Evolutionary conservation across 2,888 invertebrate species (phyloP), one percentile per base, ranked within the genome.

Genomic region (Meghimatium bilineatum): DNA sequence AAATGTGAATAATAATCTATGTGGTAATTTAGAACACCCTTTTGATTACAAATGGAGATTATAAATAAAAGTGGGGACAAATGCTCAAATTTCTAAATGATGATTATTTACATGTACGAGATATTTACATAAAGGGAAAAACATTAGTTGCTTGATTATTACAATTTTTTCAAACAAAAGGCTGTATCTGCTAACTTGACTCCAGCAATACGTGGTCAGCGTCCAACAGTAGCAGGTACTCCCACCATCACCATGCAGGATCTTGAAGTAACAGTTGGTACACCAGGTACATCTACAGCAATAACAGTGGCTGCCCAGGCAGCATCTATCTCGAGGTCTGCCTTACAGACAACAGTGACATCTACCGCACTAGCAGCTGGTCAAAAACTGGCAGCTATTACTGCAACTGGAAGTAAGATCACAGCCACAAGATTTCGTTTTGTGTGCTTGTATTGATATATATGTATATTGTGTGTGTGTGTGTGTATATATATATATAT

Each of bases 301-400:
- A 23, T 88, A 85, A 49, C 89, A 81, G 76, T 86, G 82, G 86
- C 79, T 74, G 87, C 89, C 26, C 90, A 90, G 83, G 89, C 89
- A 34, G 83, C 87, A 76, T 89, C 88, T 78, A 87, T 87, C 23
- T 74, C 71, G 17, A 34, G 81, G 29, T 86, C 88, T 17, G 80
- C 88, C 14, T 83, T 87, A 56, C 88, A 87, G 79, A 80, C 88
- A 32, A 85, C 90, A 32, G 88, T 90, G 0, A 86, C 91, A 3
- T 88, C 90, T 3, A 88, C 89, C 26, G 88, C 90, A 44, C 89
- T 92, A n/a, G 88, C 90, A 5, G 89, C 90, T 10, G 91, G 91
- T 10, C 91, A 91, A 87, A 90, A 90, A 72, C 85, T 89, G 44
- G 87, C 87, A 36, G 88, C 89, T 38, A 86, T 88, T 34, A 88